These are phyloP conservation scores for Pantelozetes paolii DNA, from an alignment of 2,888 invertebrate species.

Conservation along the genomic window DNA sequence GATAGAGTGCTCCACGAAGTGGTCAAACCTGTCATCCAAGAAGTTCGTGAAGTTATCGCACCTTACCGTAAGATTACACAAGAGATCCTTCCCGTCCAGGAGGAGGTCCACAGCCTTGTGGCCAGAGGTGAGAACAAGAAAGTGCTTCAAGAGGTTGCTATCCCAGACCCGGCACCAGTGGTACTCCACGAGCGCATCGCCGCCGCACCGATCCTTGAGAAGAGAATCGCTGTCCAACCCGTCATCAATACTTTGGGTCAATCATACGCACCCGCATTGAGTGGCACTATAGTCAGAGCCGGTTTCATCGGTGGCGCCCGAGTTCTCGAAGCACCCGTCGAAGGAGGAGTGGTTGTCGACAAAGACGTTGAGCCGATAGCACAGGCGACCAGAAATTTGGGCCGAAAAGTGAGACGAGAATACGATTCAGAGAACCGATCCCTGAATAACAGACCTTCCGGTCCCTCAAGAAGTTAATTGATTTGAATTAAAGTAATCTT, in stretches of 20 bases:
- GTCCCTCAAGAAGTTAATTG: background rate
- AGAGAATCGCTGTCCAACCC: no score
- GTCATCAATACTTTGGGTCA: background rate
- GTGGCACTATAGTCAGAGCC: slow-evolving; percentile 36
- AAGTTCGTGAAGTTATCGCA: slow-evolving; percentile 41
- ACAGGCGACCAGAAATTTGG: background rate
- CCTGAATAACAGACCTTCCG: background rate
- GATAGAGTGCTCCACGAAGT: slow-evolving; percentile 41
- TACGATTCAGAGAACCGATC: background rate
- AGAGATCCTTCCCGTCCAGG: slow-evolving; percentile 41
- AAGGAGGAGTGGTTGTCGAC: background rate
- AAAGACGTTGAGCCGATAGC: background rate
- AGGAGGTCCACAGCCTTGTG: slow-evolving; percentile 34
- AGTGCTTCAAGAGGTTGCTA: slow-evolving; percentile 20
- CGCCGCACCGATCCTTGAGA: background rate
- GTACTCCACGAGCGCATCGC: background rate
- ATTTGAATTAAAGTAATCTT: no score
- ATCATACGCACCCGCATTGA: background rate
- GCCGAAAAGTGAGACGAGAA: background rate
- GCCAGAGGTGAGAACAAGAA: slow-evolving; percentile 35
- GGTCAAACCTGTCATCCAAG: slow-evolving; percentile 41
- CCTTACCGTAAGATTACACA: slow-evolving; percentile 40
- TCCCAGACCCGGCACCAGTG: slow-evolving; percentile 2
- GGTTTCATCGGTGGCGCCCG: slow-evolving; percentile 38
- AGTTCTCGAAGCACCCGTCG: slow-evolving; percentile 13